Evolutionary conservation across 2,888 invertebrate species (phyloP), one percentile per base, ranked within the genome.

Genomic region (Cybosia mesomella): DNA sequence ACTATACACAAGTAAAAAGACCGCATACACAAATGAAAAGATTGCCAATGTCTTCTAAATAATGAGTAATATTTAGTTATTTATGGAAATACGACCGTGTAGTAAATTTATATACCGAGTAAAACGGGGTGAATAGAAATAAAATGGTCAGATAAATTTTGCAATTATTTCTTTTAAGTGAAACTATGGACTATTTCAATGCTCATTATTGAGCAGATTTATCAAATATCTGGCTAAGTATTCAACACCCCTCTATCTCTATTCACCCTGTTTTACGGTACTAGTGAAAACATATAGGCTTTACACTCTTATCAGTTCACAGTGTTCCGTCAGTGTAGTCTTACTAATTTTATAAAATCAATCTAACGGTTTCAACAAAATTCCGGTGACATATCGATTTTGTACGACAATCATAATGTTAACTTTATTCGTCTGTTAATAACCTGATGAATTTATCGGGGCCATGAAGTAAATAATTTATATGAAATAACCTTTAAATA

Each of bases 331-430:
- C 7, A 55, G 8, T 2, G 55, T 13, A 22, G 13, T 28, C 55
- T 28, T 11, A 54, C 24, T 24, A 24, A 24, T 55, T 55, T 28
- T 5, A 55, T 15, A 55, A 22, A 15, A 24, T 2, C 28, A 55
- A 55, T 55, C 55, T 55, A 22, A 55, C 55, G 24, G 28, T 55
- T 22, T 13, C 24, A 24, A 24, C 55, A 28, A 28, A 24, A 55
- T 55, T 55, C 15, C 55, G 55, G 24, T 55, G 55, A 55, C 55
- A 15, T 24, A 80, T 79, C 74, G 81, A 76, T 81, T 81, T 82
- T 83, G 79, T 82, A 83, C 83, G 77, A 80, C 78, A 79, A 79
- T 78, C 79, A 80, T 76, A 67, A 63, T 73, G n/a, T n/a, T n/a
- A 71, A 68, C 66, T 58, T 76, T 75, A 68, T 70, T 79, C 75